These are phyloP conservation scores for Lamellibrachia columna DNA, from an alignment of 2,888 invertebrate species.

Conservation along the genomic window DNA sequence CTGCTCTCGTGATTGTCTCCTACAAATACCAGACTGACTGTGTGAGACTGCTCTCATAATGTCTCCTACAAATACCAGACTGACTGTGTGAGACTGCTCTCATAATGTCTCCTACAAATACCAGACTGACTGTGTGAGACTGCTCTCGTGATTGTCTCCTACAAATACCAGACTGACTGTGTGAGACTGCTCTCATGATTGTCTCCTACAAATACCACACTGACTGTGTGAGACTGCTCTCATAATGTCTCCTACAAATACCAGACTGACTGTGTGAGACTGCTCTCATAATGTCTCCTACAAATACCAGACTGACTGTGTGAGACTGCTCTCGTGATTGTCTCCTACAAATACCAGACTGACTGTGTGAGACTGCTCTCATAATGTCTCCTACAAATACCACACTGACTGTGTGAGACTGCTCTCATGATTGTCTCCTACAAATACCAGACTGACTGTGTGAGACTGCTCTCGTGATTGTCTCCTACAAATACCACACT, in stretches of 20 bases:
- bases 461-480: neutral
- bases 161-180: neutral
- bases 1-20: neutral
- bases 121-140: neutral
- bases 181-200: neutral
- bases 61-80: neutral
- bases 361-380: neutral
- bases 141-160: neutral
- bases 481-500: neutral
- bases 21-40: neutral
- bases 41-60: neutral
- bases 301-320: neutral
- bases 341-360: neutral
- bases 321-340: neutral
- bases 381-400: neutral
- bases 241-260: neutral
- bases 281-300: neutral
- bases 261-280: neutral
- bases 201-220: neutral
- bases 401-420: neutral
- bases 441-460: neutral
- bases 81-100: neutral
- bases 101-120: neutral
- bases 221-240: neutral
- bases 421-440: constrained; percentile 7